Conservation (phyloP, 1,140 invertebrate species). For the Bombus impatiens region DNA sequence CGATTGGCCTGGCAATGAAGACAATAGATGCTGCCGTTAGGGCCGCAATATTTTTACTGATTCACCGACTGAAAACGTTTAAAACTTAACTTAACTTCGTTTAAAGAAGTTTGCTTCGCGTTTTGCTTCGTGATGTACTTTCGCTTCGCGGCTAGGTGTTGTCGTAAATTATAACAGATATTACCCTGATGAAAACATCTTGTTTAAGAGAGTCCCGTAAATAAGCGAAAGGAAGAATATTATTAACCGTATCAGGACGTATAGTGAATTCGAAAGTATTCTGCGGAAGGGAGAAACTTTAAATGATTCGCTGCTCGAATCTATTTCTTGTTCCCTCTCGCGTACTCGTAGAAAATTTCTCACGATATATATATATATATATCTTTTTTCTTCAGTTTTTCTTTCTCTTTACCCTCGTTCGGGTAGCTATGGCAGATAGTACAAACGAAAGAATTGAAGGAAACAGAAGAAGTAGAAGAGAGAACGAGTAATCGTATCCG, state of each 20-base stretch:
- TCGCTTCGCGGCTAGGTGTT: background rate
- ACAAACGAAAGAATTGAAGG: no score
- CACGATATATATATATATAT: background rate
- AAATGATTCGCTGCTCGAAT: background rate
- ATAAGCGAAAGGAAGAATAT: background rate
- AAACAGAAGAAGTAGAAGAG: background rate
- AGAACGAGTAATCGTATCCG: constrained; percentile 9
- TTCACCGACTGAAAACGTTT: background rate
- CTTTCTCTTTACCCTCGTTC: background rate
- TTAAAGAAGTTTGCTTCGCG: no score
- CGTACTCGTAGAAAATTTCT: constrained; percentile 22
- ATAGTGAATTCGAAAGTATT: constrained; percentile 1
- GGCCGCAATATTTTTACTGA: background rate
- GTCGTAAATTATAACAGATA: background rate
- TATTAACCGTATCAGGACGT: background rate
- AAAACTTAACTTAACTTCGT: background rate
- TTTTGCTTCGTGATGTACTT: no score
- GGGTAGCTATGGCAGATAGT: background rate
- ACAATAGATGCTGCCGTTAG: background rate
- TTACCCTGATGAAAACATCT: background rate
- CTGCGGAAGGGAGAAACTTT: background rate
- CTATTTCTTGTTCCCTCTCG: background rate
- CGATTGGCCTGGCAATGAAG: background rate
- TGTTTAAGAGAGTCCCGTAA: no score
- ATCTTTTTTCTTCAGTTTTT: background rate